Percentiles rank a stretch among this genome's conserved stretches.
These are phyloP conservation scores for Centrocercus urophasianus DNA, from an alignment of 2,113 vertebrate species.

Conservation along the genomic window DNA sequence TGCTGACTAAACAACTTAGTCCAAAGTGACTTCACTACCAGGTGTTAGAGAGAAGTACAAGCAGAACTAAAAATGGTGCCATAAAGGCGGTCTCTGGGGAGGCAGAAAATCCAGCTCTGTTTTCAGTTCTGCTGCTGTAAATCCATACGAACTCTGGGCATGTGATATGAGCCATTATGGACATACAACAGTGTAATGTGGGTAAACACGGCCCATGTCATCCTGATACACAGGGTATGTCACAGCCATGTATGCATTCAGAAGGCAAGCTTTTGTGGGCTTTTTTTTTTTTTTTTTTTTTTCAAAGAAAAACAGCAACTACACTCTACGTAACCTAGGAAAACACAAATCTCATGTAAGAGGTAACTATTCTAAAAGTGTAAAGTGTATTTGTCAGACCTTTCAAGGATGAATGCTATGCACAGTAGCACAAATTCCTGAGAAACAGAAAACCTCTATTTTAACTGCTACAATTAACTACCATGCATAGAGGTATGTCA, in stretches of 20 bases:
- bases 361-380: neutral
- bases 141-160: neutral
- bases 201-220: neutral
- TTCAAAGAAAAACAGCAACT: neutral
- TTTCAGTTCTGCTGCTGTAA: neutral
- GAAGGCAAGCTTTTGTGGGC: neutral
- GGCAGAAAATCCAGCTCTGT: slow-evolving; percentile 11
- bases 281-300: neutral
- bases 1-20: neutral
- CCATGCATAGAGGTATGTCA: neutral
- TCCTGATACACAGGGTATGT: rapidly evolving
- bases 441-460: neutral
- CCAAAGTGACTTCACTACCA: neutral
- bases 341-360: neutral
- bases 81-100: neutral
- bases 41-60: neutral
- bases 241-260: neutral
- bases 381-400: neutral
- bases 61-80: neutral
- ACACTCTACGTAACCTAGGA: neutral
- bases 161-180: neutral
- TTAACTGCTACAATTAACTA: neutral
- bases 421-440: neutral
- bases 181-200: rapidly evolving
- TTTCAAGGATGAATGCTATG: neutral